Conservation (phyloP, 1,140 invertebrate species). For the Platorchestia sp. region DNA sequence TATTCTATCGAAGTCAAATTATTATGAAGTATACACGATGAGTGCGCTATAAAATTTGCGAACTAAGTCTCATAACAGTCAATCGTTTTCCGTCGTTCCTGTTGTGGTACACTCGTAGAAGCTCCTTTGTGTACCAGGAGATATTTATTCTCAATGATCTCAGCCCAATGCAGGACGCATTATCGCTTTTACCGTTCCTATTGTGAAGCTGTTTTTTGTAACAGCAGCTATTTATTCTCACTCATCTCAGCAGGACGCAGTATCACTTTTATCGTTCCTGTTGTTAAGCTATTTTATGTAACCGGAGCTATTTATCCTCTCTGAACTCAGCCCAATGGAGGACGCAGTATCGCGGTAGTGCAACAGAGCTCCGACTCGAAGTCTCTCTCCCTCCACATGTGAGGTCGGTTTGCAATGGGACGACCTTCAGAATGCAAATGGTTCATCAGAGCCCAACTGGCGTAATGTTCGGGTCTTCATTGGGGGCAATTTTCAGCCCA, state of each 20-base stretch:
- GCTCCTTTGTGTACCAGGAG: background rate
- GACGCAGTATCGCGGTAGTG: too few relatives aligned
- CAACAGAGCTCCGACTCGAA: background rate
- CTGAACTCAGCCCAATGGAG: background rate
- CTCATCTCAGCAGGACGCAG: too few relatives aligned
- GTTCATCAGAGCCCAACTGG: background rate
- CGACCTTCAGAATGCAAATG: background rate
- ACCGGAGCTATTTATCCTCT: background rate
- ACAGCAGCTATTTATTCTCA: too few relatives aligned
- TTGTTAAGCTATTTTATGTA: background rate
- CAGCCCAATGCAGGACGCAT: background rate
- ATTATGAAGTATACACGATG: too few relatives aligned
- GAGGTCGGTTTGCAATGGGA: background rate
- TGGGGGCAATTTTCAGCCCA: background rate
- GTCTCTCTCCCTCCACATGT: background rate
- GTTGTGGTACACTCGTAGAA: background rate
- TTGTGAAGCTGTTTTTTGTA: too few relatives aligned
- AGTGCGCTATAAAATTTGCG: too few relatives aligned
- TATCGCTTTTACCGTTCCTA: too few relatives aligned
- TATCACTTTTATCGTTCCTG: too few relatives aligned
- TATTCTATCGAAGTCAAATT: too few relatives aligned
- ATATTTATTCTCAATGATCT: background rate
- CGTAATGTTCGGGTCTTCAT: background rate
- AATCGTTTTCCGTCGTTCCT: too few relatives aligned
- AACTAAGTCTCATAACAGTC: too few relatives aligned